Base-by-base conservation (phyloP, 2,113 vertebrate species). In the Nothocercus julius region DNA sequence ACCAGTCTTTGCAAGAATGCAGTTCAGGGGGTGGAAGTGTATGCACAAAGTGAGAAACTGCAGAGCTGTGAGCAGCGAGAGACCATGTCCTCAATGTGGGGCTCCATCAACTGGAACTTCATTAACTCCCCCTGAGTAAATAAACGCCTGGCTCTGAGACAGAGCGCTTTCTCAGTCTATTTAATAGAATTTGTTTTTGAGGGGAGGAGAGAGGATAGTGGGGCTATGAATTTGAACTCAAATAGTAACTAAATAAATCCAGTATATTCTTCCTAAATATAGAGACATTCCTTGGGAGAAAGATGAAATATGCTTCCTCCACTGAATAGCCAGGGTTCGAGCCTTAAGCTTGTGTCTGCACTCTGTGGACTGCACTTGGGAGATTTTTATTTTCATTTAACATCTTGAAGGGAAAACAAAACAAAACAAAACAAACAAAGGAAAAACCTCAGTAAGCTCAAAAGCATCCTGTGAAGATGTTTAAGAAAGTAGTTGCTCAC, bases 101-200 rank as follows among this genome's bases (percentile, higher is more conserved):
- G 7, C 30, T 87, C 27, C 44, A 17, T 74, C 64, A 88, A 59
- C 87, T 56, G 13, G 42, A 80, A 22, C 40, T 92, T 54, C 47
- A 89, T 79, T 89, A 79, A 83, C 49, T 93, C 45, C 76, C 85
- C 36, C 68, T 86, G 88, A 70, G 64, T 90, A 94, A 95, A 95
- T 77, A 94, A 77, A 32, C 5, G 0, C 16, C 38, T 84, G 83
- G 77, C 69, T 47, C 0, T 0, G 40, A 73, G 72, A 83, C 67
- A 92, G 72, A 54, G 36, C 42, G 63, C 16, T 92, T 95, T 74
- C 86, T 95, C 76, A 90, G 51, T 25, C 40, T 85, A 42, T 92
- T 92, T 91, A 76, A 85, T 90, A 73, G 40, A 74, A 70, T 77
- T 87, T 77, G 62, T 2, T 86, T 93, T 90, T 88, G 45, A 92